phyloP scores from a whole-genome alignment of 2,797 vertebrate genomes.

The Crenichthys baileyi region DNA sequence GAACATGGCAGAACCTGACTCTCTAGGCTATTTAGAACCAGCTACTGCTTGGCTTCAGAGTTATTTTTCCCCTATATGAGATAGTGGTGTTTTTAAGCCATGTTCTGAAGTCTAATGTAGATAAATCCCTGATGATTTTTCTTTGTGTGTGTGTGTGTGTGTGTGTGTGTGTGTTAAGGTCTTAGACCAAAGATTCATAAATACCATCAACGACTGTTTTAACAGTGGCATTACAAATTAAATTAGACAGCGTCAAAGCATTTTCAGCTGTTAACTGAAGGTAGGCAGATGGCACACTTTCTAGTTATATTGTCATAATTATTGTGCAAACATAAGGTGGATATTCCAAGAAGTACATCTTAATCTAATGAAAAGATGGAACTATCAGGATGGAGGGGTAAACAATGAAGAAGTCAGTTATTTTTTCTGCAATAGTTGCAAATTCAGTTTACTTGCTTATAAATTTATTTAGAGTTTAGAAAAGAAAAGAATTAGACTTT shows the following conservation, averaged over 20 bases:
- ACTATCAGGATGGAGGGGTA: constrained; percentile 42
- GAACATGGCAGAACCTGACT: constrained; percentile 73
- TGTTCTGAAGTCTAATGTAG: constrained; percentile 64
- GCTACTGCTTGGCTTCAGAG: constrained; percentile 65
- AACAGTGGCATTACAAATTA: constrained; percentile 32
- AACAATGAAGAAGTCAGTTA: constrained; percentile 2
- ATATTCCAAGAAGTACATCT: constrained; percentile 46
- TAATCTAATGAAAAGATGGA: constrained; percentile 53
- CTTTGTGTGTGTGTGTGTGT: constrained; percentile 29
- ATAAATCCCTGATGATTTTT: constrained; percentile 61
- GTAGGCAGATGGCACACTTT: constrained; percentile 19
- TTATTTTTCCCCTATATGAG: constrained; percentile 57
- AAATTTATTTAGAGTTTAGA: constrained; percentile 5
- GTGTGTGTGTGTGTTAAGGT: constrained; percentile 21
- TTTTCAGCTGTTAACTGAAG: constrained; percentile 34
- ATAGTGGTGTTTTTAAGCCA: constrained; percentile 72
- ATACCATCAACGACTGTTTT: constrained; percentile 50
- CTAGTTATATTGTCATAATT: constrained; percentile 37
- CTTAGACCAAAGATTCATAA: constrained; percentile 41
- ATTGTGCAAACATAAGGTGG: constrained; percentile 66
- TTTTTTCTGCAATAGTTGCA: constrained; percentile 17
- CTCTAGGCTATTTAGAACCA: constrained; percentile 68
- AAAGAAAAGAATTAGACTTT: constrained; percentile 11
- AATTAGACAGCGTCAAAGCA: constrained; percentile 40
- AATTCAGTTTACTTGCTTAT: not conserved